A percentile compares a stretch with the other conserved stretches of the same genome.
Conservation (phyloP, 37 sponge, comb jelly and placozoan species). For the Mnemiopsis leidyi region DNA sequence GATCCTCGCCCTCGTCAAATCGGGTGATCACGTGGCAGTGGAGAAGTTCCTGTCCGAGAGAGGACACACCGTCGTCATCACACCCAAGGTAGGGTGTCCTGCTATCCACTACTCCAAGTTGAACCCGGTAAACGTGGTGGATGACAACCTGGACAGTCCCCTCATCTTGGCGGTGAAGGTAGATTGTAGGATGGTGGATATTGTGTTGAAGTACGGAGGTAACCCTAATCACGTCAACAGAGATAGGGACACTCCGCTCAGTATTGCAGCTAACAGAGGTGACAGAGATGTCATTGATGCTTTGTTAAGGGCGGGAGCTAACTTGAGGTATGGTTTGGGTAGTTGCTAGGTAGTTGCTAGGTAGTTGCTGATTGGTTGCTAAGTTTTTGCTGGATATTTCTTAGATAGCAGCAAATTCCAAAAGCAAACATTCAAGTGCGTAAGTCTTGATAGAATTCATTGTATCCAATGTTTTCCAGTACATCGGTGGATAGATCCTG, state of each 20-base stretch:
- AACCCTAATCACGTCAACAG: neutral
- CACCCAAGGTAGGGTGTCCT: constrained; percentile 6
- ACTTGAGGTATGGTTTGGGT: no score
- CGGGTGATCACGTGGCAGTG: neutral
- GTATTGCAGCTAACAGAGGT: neutral
- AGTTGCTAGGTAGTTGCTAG: no score
- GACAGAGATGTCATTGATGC: neutral
- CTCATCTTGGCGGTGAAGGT: neutral
- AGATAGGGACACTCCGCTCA: neutral
- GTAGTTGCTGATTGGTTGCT: no score
- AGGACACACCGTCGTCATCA: neutral
- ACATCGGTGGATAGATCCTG: no score
- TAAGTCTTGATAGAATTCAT: no score
- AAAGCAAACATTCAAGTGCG: no score
- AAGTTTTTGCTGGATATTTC: no score
- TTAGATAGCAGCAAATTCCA: no score
- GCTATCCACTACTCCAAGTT: constrained; percentile 16
- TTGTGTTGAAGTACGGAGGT: constrained; percentile 31
- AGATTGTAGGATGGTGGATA: constrained; percentile 9
- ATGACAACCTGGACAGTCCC: neutral
- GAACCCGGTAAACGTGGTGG: neutral
- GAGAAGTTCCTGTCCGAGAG: neutral
- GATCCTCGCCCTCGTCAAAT: neutral
- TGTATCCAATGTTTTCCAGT: no score
- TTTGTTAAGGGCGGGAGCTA: neutral